Evolutionary conservation across 2,113 vertebrate species (phyloP).

Genomic region (Myiozetetes cayanensis): DNA sequence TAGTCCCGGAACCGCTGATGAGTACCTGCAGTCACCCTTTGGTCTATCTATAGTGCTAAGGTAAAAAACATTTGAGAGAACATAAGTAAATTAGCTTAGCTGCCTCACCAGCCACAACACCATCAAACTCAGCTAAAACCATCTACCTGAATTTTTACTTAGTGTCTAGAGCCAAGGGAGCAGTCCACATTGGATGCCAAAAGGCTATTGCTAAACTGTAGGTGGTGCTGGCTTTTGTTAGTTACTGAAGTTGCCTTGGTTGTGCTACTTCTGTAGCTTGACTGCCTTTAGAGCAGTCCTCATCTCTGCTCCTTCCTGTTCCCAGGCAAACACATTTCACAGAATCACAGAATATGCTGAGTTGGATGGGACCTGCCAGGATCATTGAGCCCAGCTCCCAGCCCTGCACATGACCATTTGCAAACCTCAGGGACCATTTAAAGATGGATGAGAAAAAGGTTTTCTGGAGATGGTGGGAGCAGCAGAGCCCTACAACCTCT

Average conservation of each 20-base stretch:
- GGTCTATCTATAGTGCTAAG: neutral
- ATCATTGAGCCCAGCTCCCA: neutral
- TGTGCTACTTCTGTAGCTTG: neutral
- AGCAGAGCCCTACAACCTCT: neutral
- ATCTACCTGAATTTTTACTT: neutral
- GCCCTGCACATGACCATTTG: neutral
- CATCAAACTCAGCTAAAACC: neutral
- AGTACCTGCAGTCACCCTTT: neutral
- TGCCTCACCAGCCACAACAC: neutral
- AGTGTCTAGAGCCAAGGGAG: neutral
- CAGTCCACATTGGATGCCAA: neutral
- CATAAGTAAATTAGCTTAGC: neutral
- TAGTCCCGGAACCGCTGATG: neutral
- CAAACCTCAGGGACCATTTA: neutral
- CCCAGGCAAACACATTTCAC: neutral
- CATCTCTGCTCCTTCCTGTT: neutral
- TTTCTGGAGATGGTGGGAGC: neutral
- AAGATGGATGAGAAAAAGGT: neutral
- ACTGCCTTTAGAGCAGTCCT: neutral
- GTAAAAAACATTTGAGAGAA: neutral
- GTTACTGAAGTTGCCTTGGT: neutral
- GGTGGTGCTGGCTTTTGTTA: neutral
- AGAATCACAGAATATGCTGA: neutral
- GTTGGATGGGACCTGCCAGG: neutral
- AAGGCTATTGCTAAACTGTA: neutral